Conservation (phyloP, 2,888 invertebrate genomes). For the Aporophyla nigra region DNA sequence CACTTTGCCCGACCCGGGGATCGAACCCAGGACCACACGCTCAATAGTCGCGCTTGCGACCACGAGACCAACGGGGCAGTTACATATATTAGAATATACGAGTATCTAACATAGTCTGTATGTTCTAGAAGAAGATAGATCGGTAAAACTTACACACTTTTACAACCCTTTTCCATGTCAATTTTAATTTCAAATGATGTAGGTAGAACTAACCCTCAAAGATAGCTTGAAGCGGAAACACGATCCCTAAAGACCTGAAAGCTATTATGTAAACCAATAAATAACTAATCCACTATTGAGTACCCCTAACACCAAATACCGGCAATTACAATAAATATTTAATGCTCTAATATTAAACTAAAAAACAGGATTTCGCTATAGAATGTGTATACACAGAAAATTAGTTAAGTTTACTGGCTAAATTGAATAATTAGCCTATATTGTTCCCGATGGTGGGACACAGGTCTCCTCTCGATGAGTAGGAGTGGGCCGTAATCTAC, state of each 20-base stretch:
- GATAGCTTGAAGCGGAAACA: neutral
- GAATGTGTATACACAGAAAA: conserved; percentile 8
- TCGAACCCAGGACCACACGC: too few species aligned
- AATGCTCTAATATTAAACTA: conserved; percentile 16
- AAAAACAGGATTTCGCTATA: conserved; percentile 6
- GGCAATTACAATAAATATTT: conserved; percentile 32
- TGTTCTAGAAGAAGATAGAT: too few species aligned
- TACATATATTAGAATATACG: too few species aligned
- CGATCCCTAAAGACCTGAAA: neutral
- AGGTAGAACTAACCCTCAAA: neutral
- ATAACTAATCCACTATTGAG: conserved; percentile 15
- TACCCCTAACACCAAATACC: conserved; percentile 11
- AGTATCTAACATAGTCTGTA: neutral
- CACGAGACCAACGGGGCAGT: too few species aligned
- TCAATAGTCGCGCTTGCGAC: too few species aligned
- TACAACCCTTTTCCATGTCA: neutral
- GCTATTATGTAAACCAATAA: conserved; percentile 9
- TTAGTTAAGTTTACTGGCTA: neutral
- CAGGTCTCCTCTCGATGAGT: too few species aligned
- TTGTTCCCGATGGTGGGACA: too few species aligned
- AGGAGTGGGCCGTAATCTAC: too few species aligned
- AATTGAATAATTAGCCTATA: too few species aligned
- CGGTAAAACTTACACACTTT: neutral
- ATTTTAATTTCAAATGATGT: neutral
- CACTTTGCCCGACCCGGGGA: too few species aligned